These are phyloP conservation scores for Notamacropus eugenii DNA, from an alignment of 2,797 vertebrate species.

Conservation along the genomic window DNA sequence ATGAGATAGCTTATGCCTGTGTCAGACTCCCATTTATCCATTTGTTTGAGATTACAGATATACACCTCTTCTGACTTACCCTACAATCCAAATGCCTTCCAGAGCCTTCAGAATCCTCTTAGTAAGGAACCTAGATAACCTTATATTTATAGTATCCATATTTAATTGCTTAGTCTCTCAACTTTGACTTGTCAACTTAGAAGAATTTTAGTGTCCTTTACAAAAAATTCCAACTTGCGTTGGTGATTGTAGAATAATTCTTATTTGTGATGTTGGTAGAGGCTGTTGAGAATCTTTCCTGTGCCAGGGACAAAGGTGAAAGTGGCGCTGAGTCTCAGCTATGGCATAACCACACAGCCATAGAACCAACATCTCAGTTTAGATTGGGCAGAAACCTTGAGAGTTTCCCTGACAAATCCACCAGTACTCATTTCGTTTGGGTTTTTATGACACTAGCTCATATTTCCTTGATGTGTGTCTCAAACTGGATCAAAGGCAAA, in stretches of 20 bases:
- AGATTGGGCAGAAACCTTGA: not conserved
- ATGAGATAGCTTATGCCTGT: not conserved
- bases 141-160: not conserved
- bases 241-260: not conserved
- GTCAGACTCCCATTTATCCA: not conserved
- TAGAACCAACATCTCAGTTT: not conserved
- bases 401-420: not conserved
- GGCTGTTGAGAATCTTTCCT: not conserved
- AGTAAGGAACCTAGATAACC: not conserved
- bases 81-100: not conserved
- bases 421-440: not conserved
- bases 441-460: not conserved
- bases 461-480: not conserved
- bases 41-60: not conserved
- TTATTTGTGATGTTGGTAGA: not conserved
- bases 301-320: not conserved
- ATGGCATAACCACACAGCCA: not conserved
- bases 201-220: not conserved
- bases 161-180: not conserved
- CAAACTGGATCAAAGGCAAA: not conserved
- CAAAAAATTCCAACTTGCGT: not conserved
- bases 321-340: not conserved
- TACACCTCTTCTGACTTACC: not conserved
- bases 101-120: not conserved
- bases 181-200: not conserved